Base-by-base conservation (phyloP, 2,113 vertebrate species). In the Poicephalus meyeri region DNA sequence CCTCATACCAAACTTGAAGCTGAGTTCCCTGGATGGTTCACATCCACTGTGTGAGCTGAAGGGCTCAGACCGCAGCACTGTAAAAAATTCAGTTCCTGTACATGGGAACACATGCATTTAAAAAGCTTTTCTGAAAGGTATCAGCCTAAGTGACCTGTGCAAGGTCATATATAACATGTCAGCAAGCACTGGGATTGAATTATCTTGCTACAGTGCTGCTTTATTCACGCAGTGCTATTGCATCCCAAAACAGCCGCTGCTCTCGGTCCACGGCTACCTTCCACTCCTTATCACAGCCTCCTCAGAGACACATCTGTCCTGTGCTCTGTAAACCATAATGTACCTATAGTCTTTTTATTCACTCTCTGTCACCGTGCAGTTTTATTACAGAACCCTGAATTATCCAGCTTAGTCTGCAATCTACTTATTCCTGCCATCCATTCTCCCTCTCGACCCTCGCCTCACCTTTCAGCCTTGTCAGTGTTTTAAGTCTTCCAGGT, bases 321-420 rank as follows among this genome's bases (percentile, higher is more conserved):
- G 84, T 89, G 93, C 87, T 95, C 87, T 6, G 13, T 94, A 95
- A 96, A 93, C 91, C 84, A 63, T 82, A 93, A 96, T 96, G 82
- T 89, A 96, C 93, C 93, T 49, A 69, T 29, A 95, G 91, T 82
- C 87, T 91, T 97, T 97, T 95, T 97, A 95, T 89, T 95, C 96
- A 82, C 91, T 96, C n/a, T 42, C 87, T 24, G 6, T 94, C 94
- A 91, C 84, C 24, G 21, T 35, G 78, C 70, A 63, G 89, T 93
- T 97, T 96, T 94, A 95, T 96, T 96, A 89, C 91, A 93, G 78
- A 89, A 91, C 66, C 71, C 93, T 89, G 96, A 95, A 91, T 96
- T 97, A 94, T 72, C 86, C 95, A 95, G 84, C 70, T 87, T 26
- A 70, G 74, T 21, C 80, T 84, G 42, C 89, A 80, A 85, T 86